Evolutionary conservation across 2,797 vertebrate genomes (phyloP).

Genomic region (Nannoperca australis): DNA sequence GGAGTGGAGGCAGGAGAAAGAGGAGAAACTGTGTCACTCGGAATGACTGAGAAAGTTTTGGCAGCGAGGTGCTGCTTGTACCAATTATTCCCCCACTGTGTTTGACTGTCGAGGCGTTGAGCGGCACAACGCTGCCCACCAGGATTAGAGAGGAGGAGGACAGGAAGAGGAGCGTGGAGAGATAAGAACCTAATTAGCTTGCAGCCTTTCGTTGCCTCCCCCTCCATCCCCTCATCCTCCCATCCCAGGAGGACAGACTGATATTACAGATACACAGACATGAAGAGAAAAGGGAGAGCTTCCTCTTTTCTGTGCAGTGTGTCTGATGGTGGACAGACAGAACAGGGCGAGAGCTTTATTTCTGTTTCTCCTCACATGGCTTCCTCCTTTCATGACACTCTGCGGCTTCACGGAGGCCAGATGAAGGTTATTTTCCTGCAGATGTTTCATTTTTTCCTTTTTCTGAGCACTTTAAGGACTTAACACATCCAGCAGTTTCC

Average conservation of each 20-base stretch:
- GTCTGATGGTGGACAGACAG: slow-evolving; percentile 27
- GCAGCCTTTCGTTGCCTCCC: slow-evolving; percentile 72
- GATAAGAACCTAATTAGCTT: slow-evolving; percentile 86
- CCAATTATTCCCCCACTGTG: slow-evolving; percentile 83
- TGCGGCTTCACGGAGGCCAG: not conserved
- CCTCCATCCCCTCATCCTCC: slow-evolving; percentile 37
- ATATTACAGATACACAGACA: slow-evolving; percentile 62
- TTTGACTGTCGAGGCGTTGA: slow-evolving; percentile 77
- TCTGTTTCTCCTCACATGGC: slow-evolving; percentile 14
- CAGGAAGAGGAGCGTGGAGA: slow-evolving; percentile 68
- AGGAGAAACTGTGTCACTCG: slow-evolving; percentile 64
- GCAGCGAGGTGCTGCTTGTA: slow-evolving; percentile 71
- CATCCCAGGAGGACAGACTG: slow-evolving; percentile 63
- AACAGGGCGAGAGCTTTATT: slow-evolving; percentile 5
- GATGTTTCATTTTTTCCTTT: not conserved
- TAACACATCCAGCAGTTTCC: not conserved
- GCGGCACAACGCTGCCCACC: slow-evolving; percentile 72
- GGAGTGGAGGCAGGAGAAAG: slow-evolving; percentile 35
- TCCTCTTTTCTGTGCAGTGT: slow-evolving; percentile 15
- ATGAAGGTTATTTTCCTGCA: slow-evolving; percentile 10
- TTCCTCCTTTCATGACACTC: not conserved
- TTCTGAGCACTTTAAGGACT: not conserved
- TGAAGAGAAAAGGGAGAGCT: slow-evolving; percentile 16
- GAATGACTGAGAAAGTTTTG: slow-evolving; percentile 75
- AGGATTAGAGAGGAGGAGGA: slow-evolving; percentile 81